Base-by-base conservation (phyloP, 1,140 invertebrate genomes). In the Drosophila saltans region DNA sequence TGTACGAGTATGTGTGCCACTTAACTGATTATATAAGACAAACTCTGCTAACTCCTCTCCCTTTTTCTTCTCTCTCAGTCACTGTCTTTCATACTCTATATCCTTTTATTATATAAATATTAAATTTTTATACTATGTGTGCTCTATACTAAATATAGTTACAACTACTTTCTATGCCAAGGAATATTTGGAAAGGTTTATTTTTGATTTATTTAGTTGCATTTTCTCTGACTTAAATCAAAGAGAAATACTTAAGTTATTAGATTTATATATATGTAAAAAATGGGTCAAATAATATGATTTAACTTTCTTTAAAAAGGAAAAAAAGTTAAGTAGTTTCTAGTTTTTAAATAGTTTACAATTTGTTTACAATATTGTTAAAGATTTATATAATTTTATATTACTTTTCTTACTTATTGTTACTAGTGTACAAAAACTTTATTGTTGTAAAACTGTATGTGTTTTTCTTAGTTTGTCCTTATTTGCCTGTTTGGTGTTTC, bases 1-100 rank as follows among this genome's bases (percentile, higher is more conserved):
- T 52, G 2, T 9, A 24, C 24, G 45, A 52, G 39, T 71, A 67
- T 81, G 71, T 76, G 82, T 66, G 70, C 67, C 83, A 86, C 83
- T 86, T 86, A 86, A 86, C 83, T 88, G 83, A 88, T 86, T 86
- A 88, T 82, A 73, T 88, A 80, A 86, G 72, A 69, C 33, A 58
- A 73, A 66, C 66, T 66, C 30, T 36, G 73, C 41, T 30, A 30
- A 2, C 28, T 68, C 60, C 33, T 36, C 40, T 43, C 24, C 28
- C 24, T 33, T 2, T 6, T 56, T 40, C 1, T 52, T 26, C 45
- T 52, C 11, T 69, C 52, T 66, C 45, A 30, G 66, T 65, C 66
- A 73, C 68, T 69, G 69, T 48, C 48, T 36, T 6, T 36, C 33
- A 36, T 36, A 36, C 1, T 36, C 1, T 5, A 4, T 36, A 1